A percentile compares a stretch with the other conserved stretches of the same genome.
Conservation (phyloP, 2,888 invertebrate genomes). For the Phortica magna region DNA sequence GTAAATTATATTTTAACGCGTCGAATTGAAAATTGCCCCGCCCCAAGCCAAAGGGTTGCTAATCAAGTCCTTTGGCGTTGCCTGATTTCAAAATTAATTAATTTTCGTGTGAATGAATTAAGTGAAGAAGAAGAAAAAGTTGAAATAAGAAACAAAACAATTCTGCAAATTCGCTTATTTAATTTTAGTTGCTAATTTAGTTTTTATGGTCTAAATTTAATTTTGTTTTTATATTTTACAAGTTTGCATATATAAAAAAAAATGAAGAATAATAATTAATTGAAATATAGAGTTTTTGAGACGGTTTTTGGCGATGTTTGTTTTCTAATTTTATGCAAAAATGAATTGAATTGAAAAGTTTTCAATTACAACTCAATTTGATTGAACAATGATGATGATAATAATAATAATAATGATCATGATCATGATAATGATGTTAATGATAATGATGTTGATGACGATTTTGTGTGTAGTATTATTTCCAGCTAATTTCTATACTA, state of each 20-base stretch:
- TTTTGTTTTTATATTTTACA: conserved; percentile 19
- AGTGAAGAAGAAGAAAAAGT: neutral
- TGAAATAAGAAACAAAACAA: neutral
- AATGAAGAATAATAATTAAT: neutral
- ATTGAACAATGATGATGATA: conserved; percentile 11
- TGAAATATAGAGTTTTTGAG: neutral
- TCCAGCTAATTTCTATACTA: conserved; percentile 53
- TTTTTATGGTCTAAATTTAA: neutral
- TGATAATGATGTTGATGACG: conserved; percentile 37
- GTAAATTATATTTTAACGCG: conserved; percentile 17
- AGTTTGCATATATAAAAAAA: neutral
- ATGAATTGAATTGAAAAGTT: neutral
- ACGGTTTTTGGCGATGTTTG: conserved; percentile 45
- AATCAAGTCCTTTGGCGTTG: conserved; percentile 12
- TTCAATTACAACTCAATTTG: conserved; percentile 8
- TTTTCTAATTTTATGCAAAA: conserved; percentile 67
- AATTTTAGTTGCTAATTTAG: conserved; percentile 21
- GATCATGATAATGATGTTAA: conserved; percentile 43
- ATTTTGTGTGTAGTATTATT: conserved; percentile 71
- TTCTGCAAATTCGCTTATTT: conserved; percentile 7
- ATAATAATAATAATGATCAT: conserved; percentile 36
- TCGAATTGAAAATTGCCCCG: conserved; percentile 17
- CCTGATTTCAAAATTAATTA: conserved; percentile 28
- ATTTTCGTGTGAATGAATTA: neutral
- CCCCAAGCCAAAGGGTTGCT: conserved; percentile 6